These are phyloP conservation scores for Yasuhikotakia modesta DNA, from an alignment of 2,797 vertebrate genomes.

Conservation along the genomic window DNA sequence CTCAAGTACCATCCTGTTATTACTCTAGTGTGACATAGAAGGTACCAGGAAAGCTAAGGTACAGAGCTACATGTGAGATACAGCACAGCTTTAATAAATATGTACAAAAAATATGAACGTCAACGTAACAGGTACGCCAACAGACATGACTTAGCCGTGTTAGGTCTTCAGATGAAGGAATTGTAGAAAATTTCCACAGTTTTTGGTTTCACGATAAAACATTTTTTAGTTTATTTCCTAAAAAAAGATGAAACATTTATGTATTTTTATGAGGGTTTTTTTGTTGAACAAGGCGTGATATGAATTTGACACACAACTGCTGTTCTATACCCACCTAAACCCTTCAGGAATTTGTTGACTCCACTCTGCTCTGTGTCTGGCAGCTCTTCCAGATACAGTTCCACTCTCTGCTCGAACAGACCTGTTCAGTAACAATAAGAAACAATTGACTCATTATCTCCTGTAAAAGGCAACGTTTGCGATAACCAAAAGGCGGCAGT, in stretches of 20 bases:
- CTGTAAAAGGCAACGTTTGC: conserved; percentile 14
- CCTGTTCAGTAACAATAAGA: conserved; percentile 71
- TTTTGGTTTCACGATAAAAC: conserved; percentile 55
- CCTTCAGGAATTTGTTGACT: conserved; percentile 97
- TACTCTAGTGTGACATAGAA: conserved; percentile 79
- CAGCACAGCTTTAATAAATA: conserved; percentile 84
- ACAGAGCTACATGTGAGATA: conserved; percentile 78
- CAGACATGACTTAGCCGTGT: conserved; percentile 54
- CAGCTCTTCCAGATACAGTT: conserved; percentile 96
- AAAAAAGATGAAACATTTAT: conserved; percentile 39
- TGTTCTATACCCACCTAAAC: conserved; percentile 84
- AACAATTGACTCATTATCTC: background rate
- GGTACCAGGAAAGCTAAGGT: conserved; percentile 80
- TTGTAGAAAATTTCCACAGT: conserved; percentile 40
- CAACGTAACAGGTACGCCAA: conserved; percentile 33
- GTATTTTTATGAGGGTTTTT: background rate
- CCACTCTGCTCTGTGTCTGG: conserved; percentile 97
- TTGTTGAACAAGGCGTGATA: background rate
- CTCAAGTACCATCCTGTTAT: conserved; percentile 81
- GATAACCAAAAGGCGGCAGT: conserved; percentile 54
- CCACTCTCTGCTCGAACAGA: conserved; percentile 94
- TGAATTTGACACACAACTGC: background rate
- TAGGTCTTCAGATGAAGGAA: conserved; percentile 44
- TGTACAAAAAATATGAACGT: conserved; percentile 80
- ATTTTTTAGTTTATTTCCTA: conserved; percentile 90